Base-by-base conservation (phyloP, 2,113 vertebrate genomes). In the Oncorhynchus masou region DNA sequence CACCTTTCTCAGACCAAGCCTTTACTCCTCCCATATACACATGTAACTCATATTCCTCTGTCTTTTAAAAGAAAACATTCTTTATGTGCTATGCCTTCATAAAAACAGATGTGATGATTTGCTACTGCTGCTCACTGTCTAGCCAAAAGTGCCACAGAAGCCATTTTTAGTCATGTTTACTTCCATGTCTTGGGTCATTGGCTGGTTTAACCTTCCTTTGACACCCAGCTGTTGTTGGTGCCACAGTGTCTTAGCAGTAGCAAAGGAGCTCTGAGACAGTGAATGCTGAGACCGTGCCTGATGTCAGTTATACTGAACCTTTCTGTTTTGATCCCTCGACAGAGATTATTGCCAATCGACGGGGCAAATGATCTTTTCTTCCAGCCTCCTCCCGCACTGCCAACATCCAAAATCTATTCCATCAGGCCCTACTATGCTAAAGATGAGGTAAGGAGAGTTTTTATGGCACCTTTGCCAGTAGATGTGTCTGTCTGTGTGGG, bases 341-440 rank as follows among this genome's bases (percentile, higher is more conserved):
- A 99, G 98, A 95, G 98, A 89, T 96, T 99, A 91, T 95, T 99
- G 94, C 98, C 98, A 93, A 99, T 99, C 91, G 98, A 99, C 82
- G 97, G 94, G 86, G 97, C 97, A 96, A 97, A 99, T 92, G 98
- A 99, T 94, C 97, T 99, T 89, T 99, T 99, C 95, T 98, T 95
- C 95, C 98, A 99, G 85, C 97, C 97, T 77, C 98, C 98, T 80
- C 98, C 98, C 15, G 90, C 97, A 91, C 90, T 96, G 86, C 98
- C 98, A 83, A 99, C 96, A 77, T 97, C 98, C 87, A 99, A 99
- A 95, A 95, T 97, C 79, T 99, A 99, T 94, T 95, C 96, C 84
- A 97, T 99, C 90, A 91, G 98, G 90, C 98, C 98, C 2, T 99
- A 99, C 92, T 98, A 95, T 88, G 93, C 97, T 83, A 97, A 98